Evolutionary conservation across 35 echinoderm and acorn worm genomes (phyloP), one percentile per base, ranked within the genome.

Genomic region (Patiria miniata): DNA sequence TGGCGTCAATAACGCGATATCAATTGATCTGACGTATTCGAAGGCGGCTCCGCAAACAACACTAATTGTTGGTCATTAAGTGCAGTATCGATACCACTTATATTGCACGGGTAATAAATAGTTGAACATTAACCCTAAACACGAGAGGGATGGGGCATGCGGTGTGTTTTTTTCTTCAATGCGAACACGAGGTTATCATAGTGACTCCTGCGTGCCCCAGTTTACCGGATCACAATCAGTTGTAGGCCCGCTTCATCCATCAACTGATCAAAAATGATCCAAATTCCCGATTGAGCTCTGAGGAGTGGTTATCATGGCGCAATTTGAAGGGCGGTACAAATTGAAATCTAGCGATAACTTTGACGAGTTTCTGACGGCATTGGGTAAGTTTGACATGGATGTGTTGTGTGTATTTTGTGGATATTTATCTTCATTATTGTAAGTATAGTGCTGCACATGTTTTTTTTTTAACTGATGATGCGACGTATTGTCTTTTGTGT

Each of bases 41-140:
- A 69, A 69, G 61, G 10, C 26, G 29, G 65, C 29, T 23, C 26
- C 10, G 23, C 65, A 73, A 73, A 73, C 65, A 73, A 73, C 61
- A 16, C 65, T 36, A 73, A 73, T 73, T 14, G 65, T 34, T 23
- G 65, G 65, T 30, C 65, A 73, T 73, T 73, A 73, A 73, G 34
- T 3, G n/a, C 26, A 73, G 65, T 73, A 34, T 73, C 29, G 65
- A 30, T 73, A 36, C 65, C 21, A 9, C 65, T n/a, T 60, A 18
- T 26, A 73, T 26, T 28, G 65, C 34, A n/a, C 65, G 14, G 3
- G 65, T 73, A 1, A n/a, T 73, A 73, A 73, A 73, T 15, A 15
- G 65, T 73, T 73, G 65, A 73, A 73, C 34, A 73, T 73, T 73
- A 73, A 73, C 65, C 65, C 65, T 18, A 36, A 73, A 73, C 29